Evolutionary conservation across 1,140 invertebrate species (phyloP), one percentile per base, ranked within the genome.

Genomic region (Drosophila ogumai): DNA sequence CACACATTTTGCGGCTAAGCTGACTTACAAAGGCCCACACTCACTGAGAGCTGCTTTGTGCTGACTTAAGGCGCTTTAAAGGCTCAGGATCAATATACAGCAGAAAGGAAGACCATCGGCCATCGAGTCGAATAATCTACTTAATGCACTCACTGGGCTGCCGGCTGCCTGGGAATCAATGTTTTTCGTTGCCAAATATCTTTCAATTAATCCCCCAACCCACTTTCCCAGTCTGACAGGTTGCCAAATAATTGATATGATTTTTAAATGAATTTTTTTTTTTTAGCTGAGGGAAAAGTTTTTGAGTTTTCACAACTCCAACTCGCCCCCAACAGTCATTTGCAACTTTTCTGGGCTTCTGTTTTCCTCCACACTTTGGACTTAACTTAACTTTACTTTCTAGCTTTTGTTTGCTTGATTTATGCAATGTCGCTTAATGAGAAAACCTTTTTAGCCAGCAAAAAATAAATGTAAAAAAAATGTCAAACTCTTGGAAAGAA

Each of bases 371-470:
- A 38, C 52, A 17, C 46, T 58, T 65, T 60, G 25, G 28, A 47
- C 46, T 50, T 66, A 25, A 38, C 64, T 44, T 31, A 28, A 52
- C 59, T 60, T 65, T 52, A 63, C 43, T 76, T 76, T 65, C 60
- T 40, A 46, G 74, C 38, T 44, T 82, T 76, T 79, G 73, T 81
- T 78, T 78, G 56, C 81, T 85, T 87, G 84, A 86, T 86, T 86
- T 87, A 86, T 86, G 79, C 71, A 74, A 73, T 64, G 79, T 57
- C 54, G 82, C 71, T 73, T 80, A 87, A 88, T 88, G 84, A 82
- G 79, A 82, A 74, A 86, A 79, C 75, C 82, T 55, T 55, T 55
- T 55, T 55, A 75, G 65, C 65, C 55, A 54, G 74, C 31, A 22
- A 22, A 36, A 15, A 1, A n/a, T n/a, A n/a, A n/a, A n/a, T n/a